Base-by-base conservation (phyloP, 2,888 invertebrate species). In the Ctena decussata region DNA sequence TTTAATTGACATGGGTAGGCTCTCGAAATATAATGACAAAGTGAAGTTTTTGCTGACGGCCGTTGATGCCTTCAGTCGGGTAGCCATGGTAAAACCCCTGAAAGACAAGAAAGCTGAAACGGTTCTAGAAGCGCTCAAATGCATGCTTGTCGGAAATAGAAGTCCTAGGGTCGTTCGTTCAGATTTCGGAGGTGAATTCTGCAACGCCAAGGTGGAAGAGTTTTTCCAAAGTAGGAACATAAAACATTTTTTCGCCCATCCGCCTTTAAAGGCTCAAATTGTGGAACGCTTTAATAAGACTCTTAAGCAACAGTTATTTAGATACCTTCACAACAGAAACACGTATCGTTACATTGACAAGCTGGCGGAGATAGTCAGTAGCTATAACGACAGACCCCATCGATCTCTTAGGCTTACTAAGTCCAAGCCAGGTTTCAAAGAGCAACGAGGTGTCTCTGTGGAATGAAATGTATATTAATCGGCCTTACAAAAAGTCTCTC, bases 261-360 rank as follows among this genome's bases (percentile, higher is more conserved):
- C 71, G 12, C 71, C 71, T 5, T 21, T 71, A 12, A 71, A 71
- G 39, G 71, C 71, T 24, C 71, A 71, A 41, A 39, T 39, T 2
- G 71, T 71, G 24, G 71, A 71, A 30, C 39, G 71, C 11, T 71
- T 71, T 15, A 71, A 71, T 21, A 35, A 71, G 30, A 71, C 12
- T 12, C 39, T 71, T n/a, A 71, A 71, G 41, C 71, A 71, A 21
- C 21, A 37, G 5, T 37, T 71, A 37, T 71, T 37, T 24, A 5
- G 71, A 24, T 71, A 71, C 24, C 71, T 71, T 2, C 71, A 71
- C 37, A 32, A 71, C 71, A 71, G 11, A 21, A 71, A 71, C 37
- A 37, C 15, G 71, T 71, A 71, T 24, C 71, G 71, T n/a, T 73
- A 73, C 32, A 32, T 73, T 5, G 71, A 71, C 71, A 35, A 71